Conservation (phyloP, 1,140 invertebrate genomes). For the Lerema accius region DNA sequence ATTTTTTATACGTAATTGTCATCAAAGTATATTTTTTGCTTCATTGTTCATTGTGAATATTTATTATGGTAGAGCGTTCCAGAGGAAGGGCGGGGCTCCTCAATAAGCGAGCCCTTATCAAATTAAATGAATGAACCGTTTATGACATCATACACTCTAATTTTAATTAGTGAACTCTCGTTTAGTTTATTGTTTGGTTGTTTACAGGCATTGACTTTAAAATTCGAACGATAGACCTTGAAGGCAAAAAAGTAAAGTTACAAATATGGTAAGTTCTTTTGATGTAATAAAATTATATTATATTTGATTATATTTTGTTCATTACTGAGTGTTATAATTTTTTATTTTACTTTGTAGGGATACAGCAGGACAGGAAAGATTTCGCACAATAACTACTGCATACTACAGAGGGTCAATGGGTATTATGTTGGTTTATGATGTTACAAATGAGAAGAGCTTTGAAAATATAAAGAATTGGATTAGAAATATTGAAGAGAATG, state of each 20-base stretch:
- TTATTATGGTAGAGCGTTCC: constrained; percentile 39
- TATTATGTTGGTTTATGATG: constrained; percentile 99
- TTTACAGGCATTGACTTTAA: constrained; percentile 98
- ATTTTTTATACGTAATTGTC: constrained; percentile 74
- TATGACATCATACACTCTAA: constrained; percentile 80
- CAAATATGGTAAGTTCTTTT: constrained; percentile 96
- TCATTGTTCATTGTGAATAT: constrained; percentile 55
- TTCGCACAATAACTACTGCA: constrained; percentile 98
- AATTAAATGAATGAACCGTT: constrained; percentile 68
- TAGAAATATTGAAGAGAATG: constrained; percentile 99
- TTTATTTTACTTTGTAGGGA: constrained; percentile 92
- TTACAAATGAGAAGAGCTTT: constrained; percentile 98
- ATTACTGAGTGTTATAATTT: too few species aligned
- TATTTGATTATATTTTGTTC: too few species aligned
- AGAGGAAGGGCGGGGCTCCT: constrained; percentile 63
- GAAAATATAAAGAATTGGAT: constrained; percentile 99
- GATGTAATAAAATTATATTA: too few species aligned
- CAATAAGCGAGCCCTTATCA: constrained; percentile 66
- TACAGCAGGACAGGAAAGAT: constrained; percentile 97
- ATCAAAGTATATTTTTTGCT: constrained; percentile 70
- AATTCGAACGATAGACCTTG: constrained; percentile 98
- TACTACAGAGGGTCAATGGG: constrained; percentile 99
- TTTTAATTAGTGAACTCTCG: constrained; percentile 70
- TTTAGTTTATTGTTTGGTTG: constrained; percentile 55
- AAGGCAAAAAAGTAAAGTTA: constrained; percentile 99